These are phyloP conservation scores for Sterrhoptilus dennistouni DNA, from an alignment of 2,113 vertebrate species.

Conservation along the genomic window DNA sequence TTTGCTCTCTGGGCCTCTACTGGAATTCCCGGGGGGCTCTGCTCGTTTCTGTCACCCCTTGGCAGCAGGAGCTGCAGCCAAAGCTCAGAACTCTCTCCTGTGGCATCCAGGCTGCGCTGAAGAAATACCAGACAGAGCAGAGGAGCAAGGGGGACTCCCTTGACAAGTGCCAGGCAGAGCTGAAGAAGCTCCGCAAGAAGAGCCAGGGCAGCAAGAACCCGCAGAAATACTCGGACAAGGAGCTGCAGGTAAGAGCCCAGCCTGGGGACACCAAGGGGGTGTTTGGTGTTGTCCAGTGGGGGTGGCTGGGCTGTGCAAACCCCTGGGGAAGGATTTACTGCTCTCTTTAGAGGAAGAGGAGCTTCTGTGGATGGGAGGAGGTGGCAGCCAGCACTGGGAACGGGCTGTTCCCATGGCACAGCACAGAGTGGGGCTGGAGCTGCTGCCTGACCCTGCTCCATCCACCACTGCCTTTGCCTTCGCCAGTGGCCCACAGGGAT, in stretches of 20 bases:
- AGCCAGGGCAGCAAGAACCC: slow-evolving; percentile 99
- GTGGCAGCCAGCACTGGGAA: not conserved
- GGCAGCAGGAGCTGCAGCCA: fast-evolving
- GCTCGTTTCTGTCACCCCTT: not conserved
- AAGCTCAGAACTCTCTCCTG: not conserved
- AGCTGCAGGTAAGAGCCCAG: slow-evolving; percentile 84
- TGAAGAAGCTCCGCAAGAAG: slow-evolving; percentile 97
- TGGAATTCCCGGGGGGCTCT: not conserved
- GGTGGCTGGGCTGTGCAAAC: fast-evolving
- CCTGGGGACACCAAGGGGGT: fast-evolving
- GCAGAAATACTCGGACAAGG: slow-evolving; percentile 96
- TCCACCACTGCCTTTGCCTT: not conserved
- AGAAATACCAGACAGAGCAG: slow-evolving; percentile 96
- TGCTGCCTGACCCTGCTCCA: not conserved
- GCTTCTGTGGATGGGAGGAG: not conserved
- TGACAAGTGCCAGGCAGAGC: slow-evolving; percentile 94
- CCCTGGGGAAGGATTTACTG: fast-evolving
- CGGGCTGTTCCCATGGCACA: not conserved
- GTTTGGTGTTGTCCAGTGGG: fast-evolving
- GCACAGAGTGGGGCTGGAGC: not conserved
- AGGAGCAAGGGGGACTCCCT: slow-evolving; percentile 92
- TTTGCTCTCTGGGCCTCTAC: fast-evolving
- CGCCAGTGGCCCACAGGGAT: not conserved
- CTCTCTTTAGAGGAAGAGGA: not conserved
- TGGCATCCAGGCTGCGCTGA: slow-evolving; percentile 86